A percentile compares a stretch with the other conserved stretches of the same genome.
Evolutionary conservation across 2,888 invertebrate genomes (phyloP).

Genomic region (Tetheella fluctuosa): DNA sequence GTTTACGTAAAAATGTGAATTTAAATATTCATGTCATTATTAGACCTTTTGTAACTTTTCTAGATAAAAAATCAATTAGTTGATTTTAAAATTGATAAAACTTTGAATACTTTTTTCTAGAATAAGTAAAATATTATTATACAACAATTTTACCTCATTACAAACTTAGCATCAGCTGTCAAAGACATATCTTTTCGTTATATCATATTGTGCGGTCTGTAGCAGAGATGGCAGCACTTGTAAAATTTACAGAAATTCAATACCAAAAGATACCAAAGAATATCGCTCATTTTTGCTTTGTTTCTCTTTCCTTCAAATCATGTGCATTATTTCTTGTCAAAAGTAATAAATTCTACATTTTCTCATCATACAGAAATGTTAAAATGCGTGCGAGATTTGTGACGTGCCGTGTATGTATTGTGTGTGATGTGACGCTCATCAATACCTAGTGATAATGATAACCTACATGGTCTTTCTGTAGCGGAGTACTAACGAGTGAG

Average conservation of each 20-base stretch:
- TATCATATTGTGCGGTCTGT: conserved; percentile 16
- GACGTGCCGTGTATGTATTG: conserved; percentile 52
- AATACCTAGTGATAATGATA: conserved; percentile 68
- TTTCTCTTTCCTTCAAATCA: conserved; percentile 63
- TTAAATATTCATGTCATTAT: conserved; percentile 8
- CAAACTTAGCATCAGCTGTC: conserved; percentile 46
- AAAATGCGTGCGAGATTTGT: conserved; percentile 46
- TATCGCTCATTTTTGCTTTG: conserved; percentile 55
- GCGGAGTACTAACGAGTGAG: conserved; percentile 77
- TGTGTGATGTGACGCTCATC: conserved; percentile 75
- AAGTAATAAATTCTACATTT: conserved; percentile 20
- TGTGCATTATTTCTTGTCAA: conserved; percentile 27
- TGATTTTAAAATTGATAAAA: neutral
- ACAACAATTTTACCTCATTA: conserved; percentile 40
- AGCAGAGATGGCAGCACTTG: conserved; percentile 67
- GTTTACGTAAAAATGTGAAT: conserved; percentile 31
- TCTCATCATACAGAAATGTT: conserved; percentile 33
- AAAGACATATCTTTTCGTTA: conserved; percentile 37
- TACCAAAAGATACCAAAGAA: conserved; percentile 49
- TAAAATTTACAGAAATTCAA: conserved; percentile 65
- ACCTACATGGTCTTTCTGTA: conserved; percentile 79
- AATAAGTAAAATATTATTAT: neutral
- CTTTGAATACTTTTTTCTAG: conserved; percentile 1
- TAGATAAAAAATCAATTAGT: neutral
- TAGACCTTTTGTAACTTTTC: neutral